phyloP scores from a whole-genome alignment of 2,888 invertebrate species.

The Drepanosiphum platanoidis region DNA sequence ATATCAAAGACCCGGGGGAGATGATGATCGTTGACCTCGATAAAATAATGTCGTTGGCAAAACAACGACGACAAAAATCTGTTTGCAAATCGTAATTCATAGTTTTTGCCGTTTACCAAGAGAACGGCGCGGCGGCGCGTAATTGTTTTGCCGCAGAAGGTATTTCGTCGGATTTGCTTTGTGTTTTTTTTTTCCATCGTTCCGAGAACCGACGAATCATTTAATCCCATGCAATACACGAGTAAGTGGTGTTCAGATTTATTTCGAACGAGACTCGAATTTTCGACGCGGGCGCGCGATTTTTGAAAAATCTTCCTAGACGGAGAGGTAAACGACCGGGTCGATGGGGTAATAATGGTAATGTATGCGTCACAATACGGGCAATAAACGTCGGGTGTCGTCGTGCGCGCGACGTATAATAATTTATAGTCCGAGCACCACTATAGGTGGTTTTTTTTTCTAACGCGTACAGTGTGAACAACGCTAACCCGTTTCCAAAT shows the following conservation, averaged over 20 bases:
- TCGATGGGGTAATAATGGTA: conserved; percentile 11
- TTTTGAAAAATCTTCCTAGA: conserved; percentile 16
- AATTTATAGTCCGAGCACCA: conserved; percentile 23
- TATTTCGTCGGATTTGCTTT: conserved; percentile 34
- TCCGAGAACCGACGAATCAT: conserved; percentile 41
- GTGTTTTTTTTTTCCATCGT: conserved; percentile 2
- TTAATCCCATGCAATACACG: neutral
- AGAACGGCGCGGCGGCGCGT: conserved; percentile 20
- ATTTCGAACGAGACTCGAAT: neutral
- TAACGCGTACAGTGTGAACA: neutral
- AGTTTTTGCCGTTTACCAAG: neutral
- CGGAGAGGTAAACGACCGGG: conserved; percentile 40
- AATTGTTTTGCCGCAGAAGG: conserved; percentile 52
- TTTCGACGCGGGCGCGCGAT: neutral
- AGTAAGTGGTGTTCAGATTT: neutral
- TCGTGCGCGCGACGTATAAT: neutral
- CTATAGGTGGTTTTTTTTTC: neutral
- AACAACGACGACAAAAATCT: conserved; percentile 33
- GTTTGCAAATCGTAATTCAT: conserved; percentile 3
- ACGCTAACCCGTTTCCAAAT: neutral
- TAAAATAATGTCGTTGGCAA: conserved; percentile 11
- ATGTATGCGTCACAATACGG: neutral
- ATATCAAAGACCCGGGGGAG: conserved; percentile 31
- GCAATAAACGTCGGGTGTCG: conserved; percentile 30
- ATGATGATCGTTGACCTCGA: conserved; percentile 55